A percentile compares a stretch with the other conserved stretches of the same genome.
Evolutionary conservation across 1,140 invertebrate genomes (phyloP).

Genomic region (Stenopsyche tienmushanensis): DNA sequence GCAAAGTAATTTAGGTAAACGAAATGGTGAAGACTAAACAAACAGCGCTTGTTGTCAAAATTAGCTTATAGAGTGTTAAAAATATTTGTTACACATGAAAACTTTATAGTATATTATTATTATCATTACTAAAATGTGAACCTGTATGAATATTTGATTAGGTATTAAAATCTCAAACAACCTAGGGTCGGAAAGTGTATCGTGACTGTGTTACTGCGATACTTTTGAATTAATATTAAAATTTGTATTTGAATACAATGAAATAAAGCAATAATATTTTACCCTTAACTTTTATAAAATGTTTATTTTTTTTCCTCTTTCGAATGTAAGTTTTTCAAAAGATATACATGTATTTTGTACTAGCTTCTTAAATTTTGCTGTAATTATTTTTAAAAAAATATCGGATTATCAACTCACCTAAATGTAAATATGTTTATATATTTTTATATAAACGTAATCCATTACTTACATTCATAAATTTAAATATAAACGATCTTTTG

Average conservation of each 20-base stretch:
- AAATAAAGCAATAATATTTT: constrained; percentile 40
- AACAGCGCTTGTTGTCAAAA: constrained; percentile 42
- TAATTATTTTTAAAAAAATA: no score
- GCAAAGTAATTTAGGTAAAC: constrained; percentile 40
- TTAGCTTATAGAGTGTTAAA: constrained; percentile 43
- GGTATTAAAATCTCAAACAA: constrained; percentile 34
- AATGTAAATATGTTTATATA: no score
- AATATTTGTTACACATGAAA: constrained; percentile 42
- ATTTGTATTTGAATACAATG: constrained; percentile 35
- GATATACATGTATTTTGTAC: no score
- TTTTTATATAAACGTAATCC: no score
- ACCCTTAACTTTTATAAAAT: constrained; percentile 18
- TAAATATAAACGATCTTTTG: no score
- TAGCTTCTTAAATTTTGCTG: no score
- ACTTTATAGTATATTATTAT: constrained; percentile 39
- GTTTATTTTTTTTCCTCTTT: no score
- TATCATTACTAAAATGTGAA: constrained; percentile 16
- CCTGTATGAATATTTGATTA: constrained; percentile 40
- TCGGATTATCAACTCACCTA: no score
- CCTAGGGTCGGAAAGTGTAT: constrained; percentile 34
- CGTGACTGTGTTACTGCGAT: constrained; percentile 38
- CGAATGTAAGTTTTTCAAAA: no score
- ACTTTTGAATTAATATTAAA: constrained; percentile 10
- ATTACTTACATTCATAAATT: no score
- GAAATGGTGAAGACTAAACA: constrained; percentile 41